Evolutionary conservation across 2,797 vertebrate species (phyloP).

Genomic region (Dicrostonyx torquatus): DNA sequence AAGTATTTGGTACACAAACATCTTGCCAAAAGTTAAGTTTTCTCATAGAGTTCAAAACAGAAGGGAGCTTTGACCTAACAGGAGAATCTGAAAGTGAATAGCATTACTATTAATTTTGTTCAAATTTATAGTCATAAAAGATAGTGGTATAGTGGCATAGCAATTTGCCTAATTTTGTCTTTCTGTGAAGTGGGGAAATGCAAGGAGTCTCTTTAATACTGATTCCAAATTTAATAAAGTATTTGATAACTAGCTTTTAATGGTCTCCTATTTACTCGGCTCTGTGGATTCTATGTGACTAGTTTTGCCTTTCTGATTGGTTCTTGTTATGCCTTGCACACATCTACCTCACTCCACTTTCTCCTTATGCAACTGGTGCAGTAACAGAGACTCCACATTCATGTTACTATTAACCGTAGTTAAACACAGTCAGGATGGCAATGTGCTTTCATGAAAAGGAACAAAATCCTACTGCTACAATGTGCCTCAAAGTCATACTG

Average conservation of each 20-base stretch:
- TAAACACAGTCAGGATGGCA: conserved; percentile 68
- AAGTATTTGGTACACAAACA: conserved; percentile 20
- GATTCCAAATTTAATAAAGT: conserved; percentile 49
- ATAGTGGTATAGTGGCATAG: background rate
- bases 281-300: conserved; percentile 2
- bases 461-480: conserved; percentile 43
- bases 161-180: conserved; percentile 29
- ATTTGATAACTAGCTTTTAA: conserved; percentile 27
- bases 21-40: conserved; percentile 20
- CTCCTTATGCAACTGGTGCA: conserved; percentile 1
- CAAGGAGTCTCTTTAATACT: background rate
- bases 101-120: background rate
- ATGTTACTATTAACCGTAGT: conserved; percentile 67
- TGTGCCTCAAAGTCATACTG: conserved; percentile 48
- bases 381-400: conserved; percentile 52
- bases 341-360: conserved; percentile 57
- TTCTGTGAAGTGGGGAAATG: conserved; percentile 24
- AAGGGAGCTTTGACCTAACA: background rate
- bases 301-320: conserved; percentile 48
- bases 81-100: background rate
- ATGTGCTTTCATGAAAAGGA: conserved; percentile 56
- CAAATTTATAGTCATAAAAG: background rate
- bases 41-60: conserved; percentile 23
- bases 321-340: conserved; percentile 39
- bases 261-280: background rate